A percentile compares a stretch with the other conserved stretches of the same genome.
Evolutionary conservation across 2,113 vertebrate genomes (phyloP).

Genomic region (Tiliqua scincoides): DNA sequence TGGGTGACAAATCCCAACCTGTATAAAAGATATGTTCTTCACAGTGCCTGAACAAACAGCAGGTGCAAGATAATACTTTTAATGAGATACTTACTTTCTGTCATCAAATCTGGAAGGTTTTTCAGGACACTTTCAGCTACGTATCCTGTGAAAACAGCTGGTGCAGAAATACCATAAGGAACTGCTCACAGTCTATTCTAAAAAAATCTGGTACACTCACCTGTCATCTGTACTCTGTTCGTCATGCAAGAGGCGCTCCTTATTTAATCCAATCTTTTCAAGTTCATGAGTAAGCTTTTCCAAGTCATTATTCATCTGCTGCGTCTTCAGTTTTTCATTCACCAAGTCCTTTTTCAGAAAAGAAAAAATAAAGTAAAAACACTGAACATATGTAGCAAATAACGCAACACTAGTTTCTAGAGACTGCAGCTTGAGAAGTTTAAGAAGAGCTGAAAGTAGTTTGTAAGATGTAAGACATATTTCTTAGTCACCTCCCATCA

Average conservation of each 20-base stretch:
- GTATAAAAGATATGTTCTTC: background rate
- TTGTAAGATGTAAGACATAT: background rate
- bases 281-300: conserved; percentile 96
- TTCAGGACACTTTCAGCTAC: background rate
- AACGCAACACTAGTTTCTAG: background rate
- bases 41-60: background rate
- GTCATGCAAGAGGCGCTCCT: conserved; percentile 92
- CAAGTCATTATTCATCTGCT: conserved; percentile 96
- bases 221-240: conserved; percentile 94
- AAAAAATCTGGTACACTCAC: conserved; percentile 69
- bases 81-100: background rate
- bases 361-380: conserved; percentile 12
- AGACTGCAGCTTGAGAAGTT: background rate
- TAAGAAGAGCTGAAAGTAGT: background rate
- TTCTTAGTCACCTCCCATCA: background rate
- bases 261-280: conserved; percentile 97
- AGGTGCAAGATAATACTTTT: background rate
- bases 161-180: background rate
- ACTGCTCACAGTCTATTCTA: background rate
- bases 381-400: background rate
- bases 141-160: background rate
- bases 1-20: no score
- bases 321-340: conserved; percentile 92
- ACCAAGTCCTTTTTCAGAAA: conserved; percentile 88
- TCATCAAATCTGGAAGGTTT: background rate